Evolutionary conservation across 1,140 invertebrate species (phyloP), one percentile per base, ranked within the genome.

Genomic region (Dendroctonus valens): DNA sequence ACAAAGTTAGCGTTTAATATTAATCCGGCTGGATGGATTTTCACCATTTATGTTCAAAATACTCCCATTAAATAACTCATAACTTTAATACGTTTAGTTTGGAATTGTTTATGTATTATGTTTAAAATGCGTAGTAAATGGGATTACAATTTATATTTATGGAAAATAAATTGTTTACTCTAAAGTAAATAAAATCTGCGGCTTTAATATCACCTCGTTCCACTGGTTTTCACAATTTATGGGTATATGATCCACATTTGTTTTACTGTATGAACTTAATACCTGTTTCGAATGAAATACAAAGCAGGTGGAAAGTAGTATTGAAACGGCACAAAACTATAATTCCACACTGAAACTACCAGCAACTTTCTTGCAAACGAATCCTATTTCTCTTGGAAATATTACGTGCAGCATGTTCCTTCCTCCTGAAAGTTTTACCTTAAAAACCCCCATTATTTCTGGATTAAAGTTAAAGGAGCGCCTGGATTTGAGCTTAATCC

Each of bases 381-480:
- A 11, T 39, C 7, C 39, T 11, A 55, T 39, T 39, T 14, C 53
- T 39, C 26, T 40, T 40, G 41, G 39, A 55, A 55, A 55, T 39
- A 55, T 39, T 26, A 12, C 50, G 50, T 52, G 50, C 50, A 52
- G 12, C 50, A 26, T 26, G 50, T 52, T 26, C 50, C 14, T 52
- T 15, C 14, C 50, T 12, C 37, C 50, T 52, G 12, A 52, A 60
- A 62, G 38, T 59, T 65, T 51, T 61, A 57, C 63, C 57, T 65
- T 65, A 48, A 64, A 57, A 48, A 55, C 54, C 55, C 66, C 51
- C 46, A 69, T 69, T 69, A 54, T 66, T 63, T 57, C 67, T 52
- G 63, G 63, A 69, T 69, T 69, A 62, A 69, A 69, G 52, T 69
- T 69, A 62, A 52, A 53, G 53, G 41, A 55, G 41, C 64, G 53